Conservation (phyloP, 1,140 invertebrate species). For the Heliconius congener region DNA sequence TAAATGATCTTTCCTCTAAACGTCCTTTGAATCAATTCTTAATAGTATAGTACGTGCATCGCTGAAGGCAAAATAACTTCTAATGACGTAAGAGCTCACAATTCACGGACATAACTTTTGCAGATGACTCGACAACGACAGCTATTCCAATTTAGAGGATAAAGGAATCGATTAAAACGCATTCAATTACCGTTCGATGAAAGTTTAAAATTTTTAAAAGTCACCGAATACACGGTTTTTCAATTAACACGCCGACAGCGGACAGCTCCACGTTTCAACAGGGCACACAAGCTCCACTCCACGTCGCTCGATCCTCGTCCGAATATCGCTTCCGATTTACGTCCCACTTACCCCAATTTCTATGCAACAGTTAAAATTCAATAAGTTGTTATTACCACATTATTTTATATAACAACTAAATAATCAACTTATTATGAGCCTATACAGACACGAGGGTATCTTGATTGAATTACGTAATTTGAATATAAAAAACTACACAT, state of each 20-base stretch:
- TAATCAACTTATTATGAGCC: not conserved
- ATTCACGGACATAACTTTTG: not conserved
- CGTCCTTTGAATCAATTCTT: constrained; percentile 25
- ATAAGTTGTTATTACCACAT: constrained; percentile 10
- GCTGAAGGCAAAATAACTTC: not conserved
- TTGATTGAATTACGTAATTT: not conserved
- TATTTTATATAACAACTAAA: constrained; percentile 11
- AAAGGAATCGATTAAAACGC: not conserved
- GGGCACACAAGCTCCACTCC: constrained; percentile 23
- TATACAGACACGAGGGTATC: not conserved
- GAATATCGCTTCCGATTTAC: constrained; percentile 11
- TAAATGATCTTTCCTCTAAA: constrained; percentile 28
- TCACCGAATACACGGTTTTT: constrained; percentile 18
- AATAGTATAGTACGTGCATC: constrained; percentile 5
- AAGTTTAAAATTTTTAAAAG: not conserved
- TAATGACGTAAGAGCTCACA: not conserved
- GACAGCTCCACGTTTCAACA: constrained; percentile 26
- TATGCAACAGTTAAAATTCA: constrained; percentile 7
- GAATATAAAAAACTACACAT: too few species aligned
- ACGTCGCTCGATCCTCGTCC: constrained; percentile 21
- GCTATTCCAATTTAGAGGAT: not conserved
- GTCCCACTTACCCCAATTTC: constrained; percentile 24
- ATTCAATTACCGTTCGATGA: not conserved
- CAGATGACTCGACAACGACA: not conserved
- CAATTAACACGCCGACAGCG: constrained; percentile 31